Evolutionary conservation across 2,113 vertebrate genomes (phyloP), one percentile per base, ranked within the genome.

Genomic region (Capra hircus): DNA sequence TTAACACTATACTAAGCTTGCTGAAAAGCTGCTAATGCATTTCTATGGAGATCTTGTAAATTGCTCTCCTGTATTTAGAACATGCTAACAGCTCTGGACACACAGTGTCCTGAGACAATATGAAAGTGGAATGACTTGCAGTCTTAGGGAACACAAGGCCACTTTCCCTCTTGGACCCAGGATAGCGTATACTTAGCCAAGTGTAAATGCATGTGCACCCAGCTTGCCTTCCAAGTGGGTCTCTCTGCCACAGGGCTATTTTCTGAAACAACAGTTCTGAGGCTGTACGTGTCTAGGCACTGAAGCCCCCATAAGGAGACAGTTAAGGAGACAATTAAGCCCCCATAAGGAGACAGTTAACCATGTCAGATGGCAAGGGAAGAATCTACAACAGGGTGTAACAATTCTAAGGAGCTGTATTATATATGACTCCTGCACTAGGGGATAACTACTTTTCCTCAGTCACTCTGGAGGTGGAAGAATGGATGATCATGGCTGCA

Each of bases 1-100:
- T 97, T 74, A 88, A 80, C 53, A 87, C 59, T 90, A 53, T 53
- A 83, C 57, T 80, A 84, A 88, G 33, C 45, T 80, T 21, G 2
- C 87, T 85, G 57, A 86, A 87, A 97, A 94, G 48, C 92, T 48
- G 77, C 55, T 80, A 77, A 85, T 90, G 53, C n/a, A 30, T 94
- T 93, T 96, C 50, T 50, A 40, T 2, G 6, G 57, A 96, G 92
- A 17, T 81, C 53, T 36, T 83, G 60, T 86, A 71, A 95, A 67
- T 5, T 43, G 62, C 45, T 93, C 21, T 86, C 50, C 43, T 89
- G 84, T 43, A 89, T 83, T 88, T 83, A 97, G 59, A 96, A 84
- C 43, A 71, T 23, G 45, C 52, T 82, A 94, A 55, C 80, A 92
- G 80, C 15, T 82, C 64, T 71, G 77, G 95, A 95, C 74, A 95